Conservation (phyloP, 2,888 invertebrate genomes). For the Brassicogethes aeneus region DNA sequence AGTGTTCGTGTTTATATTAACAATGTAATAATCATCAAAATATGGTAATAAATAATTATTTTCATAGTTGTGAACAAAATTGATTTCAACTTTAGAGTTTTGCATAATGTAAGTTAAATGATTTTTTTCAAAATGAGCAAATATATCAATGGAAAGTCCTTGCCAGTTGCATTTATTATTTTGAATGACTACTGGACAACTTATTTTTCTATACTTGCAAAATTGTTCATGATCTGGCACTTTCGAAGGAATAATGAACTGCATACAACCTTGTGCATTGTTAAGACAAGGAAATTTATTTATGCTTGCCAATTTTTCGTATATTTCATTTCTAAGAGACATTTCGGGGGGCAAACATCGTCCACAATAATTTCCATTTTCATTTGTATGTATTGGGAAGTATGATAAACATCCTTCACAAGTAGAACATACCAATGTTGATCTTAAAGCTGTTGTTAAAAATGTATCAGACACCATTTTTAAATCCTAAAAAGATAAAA, state of each 20-base stretch:
- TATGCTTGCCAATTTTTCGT: background rate
- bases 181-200: background rate
- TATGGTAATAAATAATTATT: background rate
- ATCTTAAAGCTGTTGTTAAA: too few relatives aligned
- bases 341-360: background rate
- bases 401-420: background rate
- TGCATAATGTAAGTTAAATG: background rate
- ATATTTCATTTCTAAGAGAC: background rate
- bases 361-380: background rate
- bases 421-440: background rate
- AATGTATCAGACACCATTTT: too few relatives aligned
- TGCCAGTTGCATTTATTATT: constrained; percentile 1
- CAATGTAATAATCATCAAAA: background rate
- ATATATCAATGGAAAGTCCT: background rate
- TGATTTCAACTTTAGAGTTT: background rate
- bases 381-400: background rate
- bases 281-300: background rate
- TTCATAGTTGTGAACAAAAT: background rate
- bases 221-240: background rate
- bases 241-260: background rate
- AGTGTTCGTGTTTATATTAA: background rate
- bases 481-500: too few relatives aligned
- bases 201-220: background rate
- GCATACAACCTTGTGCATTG: background rate
- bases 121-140: background rate